phyloP scores from a whole-genome alignment of 2,113 vertebrate species.

The Hydrochoerus hydrochaeris region DNA sequence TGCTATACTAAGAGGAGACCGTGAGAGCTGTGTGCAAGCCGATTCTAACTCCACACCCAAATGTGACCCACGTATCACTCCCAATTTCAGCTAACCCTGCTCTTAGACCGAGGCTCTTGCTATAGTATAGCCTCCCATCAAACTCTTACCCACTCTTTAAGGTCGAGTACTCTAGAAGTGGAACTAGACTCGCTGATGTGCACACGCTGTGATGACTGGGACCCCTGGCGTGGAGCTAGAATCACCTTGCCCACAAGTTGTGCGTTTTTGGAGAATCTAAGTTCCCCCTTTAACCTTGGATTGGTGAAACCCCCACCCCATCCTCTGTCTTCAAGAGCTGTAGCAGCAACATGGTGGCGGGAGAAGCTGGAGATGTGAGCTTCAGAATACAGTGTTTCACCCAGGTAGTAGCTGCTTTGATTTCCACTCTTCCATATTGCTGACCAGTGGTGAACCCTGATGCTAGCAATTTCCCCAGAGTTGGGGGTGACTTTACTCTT shows the following conservation, averaged over 20 bases:
- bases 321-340: not conserved
- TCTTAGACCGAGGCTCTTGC: not conserved
- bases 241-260: not conserved
- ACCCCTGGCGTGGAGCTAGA: not conserved
- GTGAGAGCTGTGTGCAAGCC: not conserved
- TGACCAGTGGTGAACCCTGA: too few relatives aligned
- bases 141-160: not conserved
- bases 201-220: not conserved
- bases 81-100: not conserved
- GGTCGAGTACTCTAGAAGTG: not conserved
- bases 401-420: not conserved
- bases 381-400: not conserved
- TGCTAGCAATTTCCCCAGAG: not conserved
- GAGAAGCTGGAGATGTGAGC: too few relatives aligned
- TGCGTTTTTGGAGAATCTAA: not conserved
- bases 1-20: not conserved
- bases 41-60: not conserved
- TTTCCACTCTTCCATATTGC: not conserved
- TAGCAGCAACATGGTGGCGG: not conserved
- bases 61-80: not conserved
- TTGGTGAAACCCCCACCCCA: not conserved
- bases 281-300: not conserved
- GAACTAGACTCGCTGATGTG: not conserved
- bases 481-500: not conserved
- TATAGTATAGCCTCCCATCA: not conserved